Evolutionary conservation across 1,140 invertebrate species (phyloP), one percentile per base, ranked within the genome.

Genomic region (Megathymus violae): DNA sequence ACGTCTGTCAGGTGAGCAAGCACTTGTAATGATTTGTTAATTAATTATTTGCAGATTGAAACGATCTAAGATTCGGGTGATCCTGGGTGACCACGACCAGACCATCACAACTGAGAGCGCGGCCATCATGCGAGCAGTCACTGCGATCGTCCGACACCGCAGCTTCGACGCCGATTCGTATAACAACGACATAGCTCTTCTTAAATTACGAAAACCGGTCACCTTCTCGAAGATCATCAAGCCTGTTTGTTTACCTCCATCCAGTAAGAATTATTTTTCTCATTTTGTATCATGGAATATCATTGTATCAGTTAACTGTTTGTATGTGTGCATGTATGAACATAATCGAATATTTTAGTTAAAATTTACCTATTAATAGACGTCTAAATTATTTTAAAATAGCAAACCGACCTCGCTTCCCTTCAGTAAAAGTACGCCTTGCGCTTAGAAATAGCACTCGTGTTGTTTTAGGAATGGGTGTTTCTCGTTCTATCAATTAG

Each of bases 151-250:
- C 68, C 92, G 95, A 60, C 96, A 97, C 74, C 92, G 95, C 31
- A 95, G 95, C 82, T 97, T 97, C 78, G 95, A 97, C 80, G 93
- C 94, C 3, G 95, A 96, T 69, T 95, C 95, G 0, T 97, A 96
- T 78, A 97, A 97, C 82, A 96, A 97, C 75, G 97, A 98, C 78
- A 96, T 97, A 46, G 96, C 96, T 0, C 83, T 98, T 16, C 85
- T 97, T 3, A 95, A 94, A 76, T 83, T 98, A 31, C 84, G 96
- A 11, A 95, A 96, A 78, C 94, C 95, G 0, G 95, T 97, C 0
- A 91, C 91, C 17, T 97, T 96, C 78, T 94, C 94, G 0, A 96
- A 96, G 88, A 95, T 94, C 48, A 94, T 97, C 63, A 94, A 94
- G 64, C 96, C 97, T 0, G 93, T 97, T 7, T 97, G 97, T 84